A percentile compares a stretch with the other conserved stretches of the same genome.
phyloP scores from a whole-genome alignment of 2,113 vertebrate genomes.

The Engraulis encrasicolus region DNA sequence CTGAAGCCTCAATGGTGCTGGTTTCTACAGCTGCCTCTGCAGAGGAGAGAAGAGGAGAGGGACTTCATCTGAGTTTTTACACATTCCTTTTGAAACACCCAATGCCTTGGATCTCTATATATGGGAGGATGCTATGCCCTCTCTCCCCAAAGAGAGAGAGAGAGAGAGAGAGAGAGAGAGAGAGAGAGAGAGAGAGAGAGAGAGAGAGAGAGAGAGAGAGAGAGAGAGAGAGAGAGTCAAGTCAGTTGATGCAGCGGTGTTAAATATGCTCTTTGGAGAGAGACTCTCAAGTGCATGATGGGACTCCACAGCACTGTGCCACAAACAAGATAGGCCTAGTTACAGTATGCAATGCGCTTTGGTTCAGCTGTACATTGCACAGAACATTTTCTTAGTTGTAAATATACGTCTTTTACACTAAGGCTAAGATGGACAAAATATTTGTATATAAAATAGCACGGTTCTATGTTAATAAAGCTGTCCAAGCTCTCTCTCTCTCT shows the following conservation, averaged over 20 bases:
- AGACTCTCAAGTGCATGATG: background rate
- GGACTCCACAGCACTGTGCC: background rate
- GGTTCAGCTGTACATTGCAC: background rate
- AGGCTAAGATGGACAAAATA: no score
- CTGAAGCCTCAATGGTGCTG: no score
- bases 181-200: no score
- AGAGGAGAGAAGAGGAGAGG: background rate
- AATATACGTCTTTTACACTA: no score
- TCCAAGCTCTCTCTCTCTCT: no score
- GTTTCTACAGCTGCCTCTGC: background rate
- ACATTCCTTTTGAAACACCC: slow-evolving; percentile 12
- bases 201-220: no score
- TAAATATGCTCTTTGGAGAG: slow-evolving; percentile 13
- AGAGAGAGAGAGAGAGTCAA: no score
- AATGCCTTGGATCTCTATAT: background rate
- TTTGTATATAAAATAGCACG: no score
- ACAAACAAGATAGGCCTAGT: background rate
- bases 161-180: no score
- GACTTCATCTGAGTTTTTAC: background rate
- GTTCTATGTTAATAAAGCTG: no score
- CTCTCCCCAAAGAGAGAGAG: background rate
- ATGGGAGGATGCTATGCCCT: background rate
- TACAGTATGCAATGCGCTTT: background rate
- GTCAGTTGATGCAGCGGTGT: background rate
- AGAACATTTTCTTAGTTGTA: no score